Base-by-base conservation (phyloP, 1,140 invertebrate species). In the Dinoponera quadriceps region DNA sequence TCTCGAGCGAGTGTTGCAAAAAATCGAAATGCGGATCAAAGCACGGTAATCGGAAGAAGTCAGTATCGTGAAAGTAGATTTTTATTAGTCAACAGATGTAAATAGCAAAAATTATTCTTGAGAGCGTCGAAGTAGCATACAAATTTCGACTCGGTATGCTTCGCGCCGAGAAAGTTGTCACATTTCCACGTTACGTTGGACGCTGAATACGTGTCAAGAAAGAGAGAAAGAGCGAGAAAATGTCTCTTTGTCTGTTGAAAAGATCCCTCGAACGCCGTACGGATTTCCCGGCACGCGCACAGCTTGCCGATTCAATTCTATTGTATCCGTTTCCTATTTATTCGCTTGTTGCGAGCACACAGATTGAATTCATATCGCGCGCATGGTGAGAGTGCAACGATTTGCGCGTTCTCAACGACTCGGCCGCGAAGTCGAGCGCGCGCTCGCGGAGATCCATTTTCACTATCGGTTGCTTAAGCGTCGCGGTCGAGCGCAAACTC, bases 301-400 rank as follows among this genome's bases (percentile, higher is more conserved):
- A 44, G n/a, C 27, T 5, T n/a, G 18, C 11, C 33, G 11, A 77
- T 54, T 66, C 22, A 44, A 68, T 68, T 77, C 29, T 38, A 77
- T 77, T 27, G 62, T 44, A 71, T 71, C 27, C 57, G 38, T 68
- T 33, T 11, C 18, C 13, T 14, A 55, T 68, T 68, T 66, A 38
- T 69, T 69, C 13, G 62, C 49, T 55, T 11, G 22, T 68, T 55
- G 51, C 60, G 49, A 55, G 27, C 22, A 49, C 22, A 49, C 44
- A 20, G 63, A 78, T 78, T 69, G 49, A 44, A 78, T 69, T 68
- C 20, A 60, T 66, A 77, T 77, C 74, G 62, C 29, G 62, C 68
- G 29, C 38, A 7, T 49, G 75, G 63, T 69, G 75, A 78, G 63
- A 78, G 75, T 44, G 75, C 62, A 78, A 55, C 27, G 75, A 78